Evolutionary conservation across 2,113 vertebrate genomes (phyloP).

Genomic region (Rhynchomys soricoides): DNA sequence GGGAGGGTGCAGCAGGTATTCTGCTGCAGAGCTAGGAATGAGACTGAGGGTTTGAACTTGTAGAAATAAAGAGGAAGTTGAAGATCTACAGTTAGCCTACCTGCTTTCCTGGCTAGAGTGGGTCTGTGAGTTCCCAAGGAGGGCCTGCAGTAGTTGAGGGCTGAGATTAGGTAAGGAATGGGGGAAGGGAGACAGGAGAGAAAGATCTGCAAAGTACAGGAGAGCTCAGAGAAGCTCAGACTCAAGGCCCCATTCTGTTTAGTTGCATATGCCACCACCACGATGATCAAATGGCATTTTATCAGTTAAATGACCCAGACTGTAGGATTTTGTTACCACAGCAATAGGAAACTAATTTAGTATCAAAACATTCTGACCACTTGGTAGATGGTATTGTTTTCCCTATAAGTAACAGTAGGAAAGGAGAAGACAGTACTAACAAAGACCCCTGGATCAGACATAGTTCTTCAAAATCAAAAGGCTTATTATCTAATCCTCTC

Average conservation of each 20-base stretch:
- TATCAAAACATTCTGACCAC: no score
- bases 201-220: background rate
- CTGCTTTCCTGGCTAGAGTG: background rate
- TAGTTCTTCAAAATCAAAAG: background rate
- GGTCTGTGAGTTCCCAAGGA: background rate
- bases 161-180: background rate
- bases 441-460: background rate
- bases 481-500: background rate
- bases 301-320: background rate
- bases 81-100: background rate
- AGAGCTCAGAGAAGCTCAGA: background rate
- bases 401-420: background rate
- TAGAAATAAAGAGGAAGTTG: background rate
- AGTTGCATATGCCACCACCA: background rate
- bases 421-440: background rate
- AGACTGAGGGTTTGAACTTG: background rate
- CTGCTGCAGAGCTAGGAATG: background rate
- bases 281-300: background rate
- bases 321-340: background rate
- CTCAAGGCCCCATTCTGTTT: background rate
- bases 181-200: rapidly evolving
- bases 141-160: no score
- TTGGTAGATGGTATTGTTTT: background rate
- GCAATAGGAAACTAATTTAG: background rate
- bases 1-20: background rate